phyloP scores from a whole-genome alignment of 2,113 vertebrate genomes.

The Petrocephalus microphthalmus region DNA sequence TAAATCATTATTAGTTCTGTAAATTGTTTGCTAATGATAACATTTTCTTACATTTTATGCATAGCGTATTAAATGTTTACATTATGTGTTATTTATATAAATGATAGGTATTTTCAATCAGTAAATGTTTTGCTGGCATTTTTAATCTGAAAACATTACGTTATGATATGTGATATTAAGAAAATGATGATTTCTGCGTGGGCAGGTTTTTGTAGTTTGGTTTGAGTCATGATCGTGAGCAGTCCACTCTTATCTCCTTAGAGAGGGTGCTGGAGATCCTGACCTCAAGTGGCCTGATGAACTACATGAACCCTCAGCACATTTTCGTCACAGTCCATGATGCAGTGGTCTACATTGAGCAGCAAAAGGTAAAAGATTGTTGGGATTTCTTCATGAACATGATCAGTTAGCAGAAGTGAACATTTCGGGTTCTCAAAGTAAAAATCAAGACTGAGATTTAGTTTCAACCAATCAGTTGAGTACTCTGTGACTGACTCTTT shows the following conservation, averaged over 20 bases:
- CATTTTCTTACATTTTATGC: neutral
- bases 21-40: neutral
- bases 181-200: neutral
- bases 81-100: neutral
- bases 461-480: neutral
- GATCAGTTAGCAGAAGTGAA: neutral
- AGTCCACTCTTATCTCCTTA: conserved; percentile 33
- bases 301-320: conserved; percentile 74
- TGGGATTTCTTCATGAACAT: neutral
- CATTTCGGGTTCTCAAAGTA: neutral
- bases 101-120: neutral
- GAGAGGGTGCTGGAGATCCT: conserved; percentile 72
- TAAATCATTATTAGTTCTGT: neutral
- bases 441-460: neutral
- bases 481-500: neutral
- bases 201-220: neutral
- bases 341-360: conserved; percentile 69
- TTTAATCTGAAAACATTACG: neutral
- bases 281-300: conserved; percentile 73
- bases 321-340: conserved; percentile 84
- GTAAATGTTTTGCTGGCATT: neutral
- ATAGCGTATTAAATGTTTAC: neutral
- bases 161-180: neutral
- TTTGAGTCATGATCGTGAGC: neutral
- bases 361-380: conserved; percentile 57